Evolutionary conservation across 2,113 vertebrate genomes (phyloP).

Genomic region (Nibea albiflora): DNA sequence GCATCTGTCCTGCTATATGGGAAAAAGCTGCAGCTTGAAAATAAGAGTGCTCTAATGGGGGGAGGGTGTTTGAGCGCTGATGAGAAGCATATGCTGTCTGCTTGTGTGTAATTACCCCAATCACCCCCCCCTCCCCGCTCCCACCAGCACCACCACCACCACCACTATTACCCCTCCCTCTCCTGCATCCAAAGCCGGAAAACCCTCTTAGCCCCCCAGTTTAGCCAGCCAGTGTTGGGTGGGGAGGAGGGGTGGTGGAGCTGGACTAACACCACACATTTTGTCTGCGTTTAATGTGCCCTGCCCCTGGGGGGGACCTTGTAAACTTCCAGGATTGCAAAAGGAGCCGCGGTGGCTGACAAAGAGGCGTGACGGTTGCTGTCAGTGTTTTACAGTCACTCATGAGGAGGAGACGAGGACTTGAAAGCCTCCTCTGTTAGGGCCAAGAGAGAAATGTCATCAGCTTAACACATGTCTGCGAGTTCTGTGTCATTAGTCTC

Average conservation of each 20-base stretch:
- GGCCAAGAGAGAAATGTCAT: constrained; percentile 36
- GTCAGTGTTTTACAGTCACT: constrained; percentile 66
- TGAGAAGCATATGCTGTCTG: constrained; percentile 87
- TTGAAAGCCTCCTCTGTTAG: constrained; percentile 55
- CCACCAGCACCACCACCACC: no score
- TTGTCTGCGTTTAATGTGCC: constrained; percentile 74
- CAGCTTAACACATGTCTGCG: constrained; percentile 49
- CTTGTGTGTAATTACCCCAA: constrained; percentile 85
- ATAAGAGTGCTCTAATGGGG: constrained; percentile 78
- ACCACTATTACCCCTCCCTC: constrained; percentile 38
- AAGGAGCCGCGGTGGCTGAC: constrained; percentile 63
- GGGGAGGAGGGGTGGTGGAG: constrained; percentile 1
- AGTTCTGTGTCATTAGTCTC: constrained; percentile 49
- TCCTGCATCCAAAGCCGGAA: constrained; percentile 61
- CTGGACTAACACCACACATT: constrained; percentile 67
- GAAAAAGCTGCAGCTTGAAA: constrained; percentile 75
- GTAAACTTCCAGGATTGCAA: constrained; percentile 74
- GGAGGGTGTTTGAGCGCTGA: constrained; percentile 80
- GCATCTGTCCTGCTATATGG: constrained; percentile 41
- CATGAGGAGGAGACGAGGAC: constrained; percentile 41
- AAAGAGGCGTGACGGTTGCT: constrained; percentile 69
- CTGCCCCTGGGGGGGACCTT: constrained; percentile 73
- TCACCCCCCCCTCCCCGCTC: constrained; percentile 66
- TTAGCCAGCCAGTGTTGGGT: constrained; percentile 38
- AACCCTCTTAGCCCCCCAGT: constrained; percentile 67